Conservation (phyloP, 2,113 vertebrate genomes). For the Triplophysa rosa region DNA sequence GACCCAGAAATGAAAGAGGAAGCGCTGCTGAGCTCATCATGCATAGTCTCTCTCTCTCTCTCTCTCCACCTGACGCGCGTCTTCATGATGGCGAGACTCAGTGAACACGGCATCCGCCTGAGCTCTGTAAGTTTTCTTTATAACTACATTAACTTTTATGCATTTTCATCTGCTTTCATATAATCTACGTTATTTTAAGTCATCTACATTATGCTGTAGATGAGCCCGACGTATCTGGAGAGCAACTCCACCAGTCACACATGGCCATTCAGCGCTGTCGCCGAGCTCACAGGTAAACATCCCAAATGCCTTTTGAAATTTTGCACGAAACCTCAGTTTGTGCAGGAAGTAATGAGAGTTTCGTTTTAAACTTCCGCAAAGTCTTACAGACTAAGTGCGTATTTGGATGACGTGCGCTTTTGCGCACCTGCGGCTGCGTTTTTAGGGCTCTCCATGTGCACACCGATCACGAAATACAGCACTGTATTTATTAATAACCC, state of each 20-base stretch:
- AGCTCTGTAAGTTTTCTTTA: constrained; percentile 71
- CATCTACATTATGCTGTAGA: constrained; percentile 59
- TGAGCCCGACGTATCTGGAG: constrained; percentile 79
- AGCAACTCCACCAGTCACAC: constrained; percentile 81
- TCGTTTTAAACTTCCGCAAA: constrained; percentile 4
- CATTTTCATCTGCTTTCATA: background rate
- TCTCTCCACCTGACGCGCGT: constrained; percentile 5
- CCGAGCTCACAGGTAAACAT: constrained; percentile 71
- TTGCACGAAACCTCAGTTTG: background rate
- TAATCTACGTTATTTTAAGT: too few relatives aligned
- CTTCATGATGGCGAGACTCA: constrained; percentile 71
- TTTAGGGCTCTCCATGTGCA: background rate
- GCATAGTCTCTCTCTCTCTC: background rate
- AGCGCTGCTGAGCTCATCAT: background rate
- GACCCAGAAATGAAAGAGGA: background rate
- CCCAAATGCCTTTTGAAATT: background rate
- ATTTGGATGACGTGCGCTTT: background rate
- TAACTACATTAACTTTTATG: background rate
- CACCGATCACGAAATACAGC: background rate
- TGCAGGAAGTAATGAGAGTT: background rate
- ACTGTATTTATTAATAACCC: too few relatives aligned
- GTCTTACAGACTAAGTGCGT: background rate
- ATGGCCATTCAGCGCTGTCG: constrained; percentile 82
- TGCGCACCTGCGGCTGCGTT: background rate
- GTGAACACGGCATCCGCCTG: constrained; percentile 73